phyloP scores from a whole-genome alignment of 2,888 invertebrate species.

The Seira ritae region DNA sequence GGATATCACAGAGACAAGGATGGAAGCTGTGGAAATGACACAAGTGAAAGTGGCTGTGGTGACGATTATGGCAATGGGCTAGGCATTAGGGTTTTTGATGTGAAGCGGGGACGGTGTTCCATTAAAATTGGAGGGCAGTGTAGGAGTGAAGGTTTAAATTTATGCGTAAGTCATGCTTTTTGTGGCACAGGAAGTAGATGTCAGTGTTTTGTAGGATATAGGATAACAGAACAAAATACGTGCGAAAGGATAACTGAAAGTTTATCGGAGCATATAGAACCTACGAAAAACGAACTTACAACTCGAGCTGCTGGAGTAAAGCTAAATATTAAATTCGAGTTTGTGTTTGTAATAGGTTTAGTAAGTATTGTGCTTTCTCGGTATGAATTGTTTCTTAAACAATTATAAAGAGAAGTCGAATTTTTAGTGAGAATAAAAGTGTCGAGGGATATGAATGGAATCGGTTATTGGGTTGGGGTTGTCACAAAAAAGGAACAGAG shows the following conservation, averaged over 20 bases:
- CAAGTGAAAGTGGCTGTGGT: neutral
- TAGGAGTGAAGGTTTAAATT: neutral
- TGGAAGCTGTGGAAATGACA: conserved; percentile 5
- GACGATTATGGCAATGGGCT: neutral
- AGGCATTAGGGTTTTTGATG: conserved; percentile 9
- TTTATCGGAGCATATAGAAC: no score
- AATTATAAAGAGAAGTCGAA: no score
- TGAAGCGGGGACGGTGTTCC: conserved; percentile 33
- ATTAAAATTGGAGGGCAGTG: conserved; percentile 21
- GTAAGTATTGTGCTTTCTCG: no score
- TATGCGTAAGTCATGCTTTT: conserved; percentile 36
- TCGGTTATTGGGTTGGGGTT: no score
- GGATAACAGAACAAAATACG: neutral
- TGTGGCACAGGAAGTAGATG: conserved; percentile 45
- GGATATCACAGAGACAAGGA: conserved; percentile 11
- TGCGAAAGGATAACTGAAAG: conserved; percentile 24
- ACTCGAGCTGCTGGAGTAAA: no score
- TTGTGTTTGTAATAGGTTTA: neutral
- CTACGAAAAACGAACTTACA: no score
- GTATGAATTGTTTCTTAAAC: no score
- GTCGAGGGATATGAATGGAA: no score
- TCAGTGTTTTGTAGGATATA: conserved; percentile 44
- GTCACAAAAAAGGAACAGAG: no score
- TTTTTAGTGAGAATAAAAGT: no score
- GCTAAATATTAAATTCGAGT: neutral